phyloP scores from a whole-genome alignment of 2,113 vertebrate genomes.

The Dolichallabes microphthalmus region DNA sequence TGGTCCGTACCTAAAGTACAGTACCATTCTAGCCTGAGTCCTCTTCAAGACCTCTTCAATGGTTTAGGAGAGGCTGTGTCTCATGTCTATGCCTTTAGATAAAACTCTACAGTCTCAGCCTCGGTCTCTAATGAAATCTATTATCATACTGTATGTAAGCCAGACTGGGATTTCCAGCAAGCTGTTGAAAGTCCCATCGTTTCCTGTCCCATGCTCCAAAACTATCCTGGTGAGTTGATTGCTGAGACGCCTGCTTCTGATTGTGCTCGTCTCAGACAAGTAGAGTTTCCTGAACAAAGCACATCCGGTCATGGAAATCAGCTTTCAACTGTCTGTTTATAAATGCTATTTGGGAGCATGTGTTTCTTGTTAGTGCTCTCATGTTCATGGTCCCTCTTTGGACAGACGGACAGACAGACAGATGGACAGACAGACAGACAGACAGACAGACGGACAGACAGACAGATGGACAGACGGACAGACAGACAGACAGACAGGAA shows the following conservation, averaged over 20 bases:
- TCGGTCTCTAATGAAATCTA: neutral
- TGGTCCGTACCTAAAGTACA: constrained; percentile 22
- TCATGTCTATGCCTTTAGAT: neutral
- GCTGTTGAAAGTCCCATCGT: constrained; percentile 20
- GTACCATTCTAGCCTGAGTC: constrained; percentile 18
- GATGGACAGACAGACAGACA: neutral
- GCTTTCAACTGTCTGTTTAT: constrained; percentile 19
- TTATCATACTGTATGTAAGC: neutral
- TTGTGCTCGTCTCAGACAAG: constrained; percentile 45
- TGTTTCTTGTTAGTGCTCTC: constrained; percentile 34
- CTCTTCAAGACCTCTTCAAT: constrained; percentile 8
- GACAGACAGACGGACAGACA: constrained; percentile 36
- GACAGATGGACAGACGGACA: neutral
- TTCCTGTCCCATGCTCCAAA: constrained; percentile 32
- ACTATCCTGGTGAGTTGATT: constrained; percentile 33
- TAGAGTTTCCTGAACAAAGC: constrained; percentile 53
- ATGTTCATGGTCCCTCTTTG: neutral
- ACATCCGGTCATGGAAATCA: constrained; percentile 54
- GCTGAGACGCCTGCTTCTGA: constrained; percentile 54
- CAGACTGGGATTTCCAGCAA: constrained; percentile 5
- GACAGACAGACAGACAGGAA: constrained; percentile 39
- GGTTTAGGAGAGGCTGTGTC: neutral
- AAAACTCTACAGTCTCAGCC: neutral
- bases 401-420: constrained; percentile 12
- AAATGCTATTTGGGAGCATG: constrained; percentile 30